Evolutionary conservation across 2,888 invertebrate species (phyloP).

Genomic region (Thera obeliscata): DNA sequence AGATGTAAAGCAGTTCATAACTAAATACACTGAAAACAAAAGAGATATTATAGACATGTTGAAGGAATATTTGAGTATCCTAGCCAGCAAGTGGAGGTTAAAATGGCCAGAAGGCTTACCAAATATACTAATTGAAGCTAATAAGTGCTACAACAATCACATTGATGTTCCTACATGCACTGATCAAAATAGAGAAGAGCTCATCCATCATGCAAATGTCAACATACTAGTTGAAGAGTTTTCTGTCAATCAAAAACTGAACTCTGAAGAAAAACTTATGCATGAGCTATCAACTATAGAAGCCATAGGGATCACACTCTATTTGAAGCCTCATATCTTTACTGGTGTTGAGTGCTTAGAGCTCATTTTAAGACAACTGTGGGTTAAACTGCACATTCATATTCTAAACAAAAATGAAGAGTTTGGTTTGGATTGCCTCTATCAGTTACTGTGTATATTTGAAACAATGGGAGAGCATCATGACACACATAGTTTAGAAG

Average conservation of each 20-base stretch:
- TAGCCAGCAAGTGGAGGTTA: constrained; percentile 85
- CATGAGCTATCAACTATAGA: constrained; percentile 69
- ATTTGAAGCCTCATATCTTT: constrained; percentile 69
- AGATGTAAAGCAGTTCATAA: constrained; percentile 87
- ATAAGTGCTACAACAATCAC: constrained; percentile 80
- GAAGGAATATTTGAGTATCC: constrained; percentile 83
- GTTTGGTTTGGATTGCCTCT: constrained; percentile 72
- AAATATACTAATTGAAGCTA: constrained; percentile 85
- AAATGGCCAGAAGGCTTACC: constrained; percentile 87
- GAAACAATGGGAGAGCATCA: constrained; percentile 73
- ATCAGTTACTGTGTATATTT: constrained; percentile 74
- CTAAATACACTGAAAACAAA: constrained; percentile 82
- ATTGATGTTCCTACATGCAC: constrained; percentile 72
- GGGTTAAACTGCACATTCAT: constrained; percentile 75
- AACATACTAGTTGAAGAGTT: constrained; percentile 76
- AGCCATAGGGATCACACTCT: constrained; percentile 67
- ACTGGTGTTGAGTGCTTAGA: constrained; percentile 65
- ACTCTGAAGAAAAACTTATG: constrained; percentile 56
- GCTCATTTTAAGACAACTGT: constrained; percentile 68
- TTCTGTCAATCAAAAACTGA: constrained; percentile 67
- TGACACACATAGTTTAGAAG: constrained; percentile 60
- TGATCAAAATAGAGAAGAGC: constrained; percentile 63
- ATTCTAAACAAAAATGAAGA: constrained; percentile 72
- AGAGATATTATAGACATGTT: constrained; percentile 85
- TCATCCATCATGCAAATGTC: constrained; percentile 65